Conservation (phyloP, 64 coral and sea anemone genomes). For the Trachythela sp. region DNA sequence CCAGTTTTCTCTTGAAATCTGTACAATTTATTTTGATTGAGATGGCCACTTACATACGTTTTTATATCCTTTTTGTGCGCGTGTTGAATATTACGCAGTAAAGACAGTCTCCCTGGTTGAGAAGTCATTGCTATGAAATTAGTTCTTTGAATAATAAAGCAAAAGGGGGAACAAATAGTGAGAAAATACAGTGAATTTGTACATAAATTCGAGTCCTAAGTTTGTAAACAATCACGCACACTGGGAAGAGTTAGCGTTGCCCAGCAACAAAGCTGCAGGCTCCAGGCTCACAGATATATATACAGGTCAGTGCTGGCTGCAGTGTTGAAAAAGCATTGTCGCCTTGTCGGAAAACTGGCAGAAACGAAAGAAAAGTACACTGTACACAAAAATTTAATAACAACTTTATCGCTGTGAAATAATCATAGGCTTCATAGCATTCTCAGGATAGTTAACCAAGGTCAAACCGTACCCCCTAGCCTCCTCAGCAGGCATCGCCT, state of each 20-base stretch:
- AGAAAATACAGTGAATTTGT: not conserved
- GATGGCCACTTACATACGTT: slow-evolving; percentile 82
- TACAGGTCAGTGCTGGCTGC: too few relatives aligned
- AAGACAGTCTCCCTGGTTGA: not conserved
- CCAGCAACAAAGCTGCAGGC: not conserved
- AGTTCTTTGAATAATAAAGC: not conserved
- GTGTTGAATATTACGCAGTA: slow-evolving; percentile 10
- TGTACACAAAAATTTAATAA: too few relatives aligned
- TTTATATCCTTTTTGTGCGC: slow-evolving; percentile 95
- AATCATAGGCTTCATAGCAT: too few relatives aligned
- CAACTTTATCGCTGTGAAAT: too few relatives aligned
- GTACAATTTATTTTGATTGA: slow-evolving; percentile 78
- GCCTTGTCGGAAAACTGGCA: too few relatives aligned
- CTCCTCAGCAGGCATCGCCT: too few relatives aligned
- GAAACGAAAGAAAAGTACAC: too few relatives aligned
- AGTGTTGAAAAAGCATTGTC: too few relatives aligned
- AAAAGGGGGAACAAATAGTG: not conserved
- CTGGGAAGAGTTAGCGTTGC: not conserved
- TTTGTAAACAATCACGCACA: not conserved
- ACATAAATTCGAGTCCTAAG: not conserved
- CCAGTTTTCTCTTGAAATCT: slow-evolving; percentile 45
- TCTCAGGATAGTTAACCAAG: too few relatives aligned
- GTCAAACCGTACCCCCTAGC: too few relatives aligned
- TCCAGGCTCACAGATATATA: too few relatives aligned
- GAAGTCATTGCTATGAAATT: not conserved